Conservation (phyloP, 2,113 vertebrate genomes). For the Romanogobio albipinnatus region DNA sequence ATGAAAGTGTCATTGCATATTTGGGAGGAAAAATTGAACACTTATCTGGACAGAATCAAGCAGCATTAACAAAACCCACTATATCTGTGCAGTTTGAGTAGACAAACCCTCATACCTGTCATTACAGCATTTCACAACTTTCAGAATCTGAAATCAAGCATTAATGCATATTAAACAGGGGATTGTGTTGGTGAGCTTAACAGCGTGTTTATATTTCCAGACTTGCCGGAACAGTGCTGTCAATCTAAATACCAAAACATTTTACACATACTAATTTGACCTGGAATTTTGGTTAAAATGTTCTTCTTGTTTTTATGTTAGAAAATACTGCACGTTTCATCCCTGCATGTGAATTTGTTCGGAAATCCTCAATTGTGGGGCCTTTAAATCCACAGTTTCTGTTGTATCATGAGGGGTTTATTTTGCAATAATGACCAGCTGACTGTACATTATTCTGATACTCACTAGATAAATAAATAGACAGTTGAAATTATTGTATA, state of each 20-base stretch:
- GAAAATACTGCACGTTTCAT: background rate
- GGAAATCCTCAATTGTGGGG: background rate
- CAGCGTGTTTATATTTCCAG: background rate
- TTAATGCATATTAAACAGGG: background rate
- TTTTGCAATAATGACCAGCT: background rate
- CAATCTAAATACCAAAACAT: background rate
- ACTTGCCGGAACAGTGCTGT: background rate
- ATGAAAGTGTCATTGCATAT: background rate
- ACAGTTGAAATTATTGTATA: background rate
- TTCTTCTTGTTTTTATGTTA: background rate
- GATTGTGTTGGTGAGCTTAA: background rate
- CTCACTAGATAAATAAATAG: background rate
- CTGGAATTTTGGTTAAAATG: background rate
- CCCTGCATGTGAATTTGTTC: background rate
- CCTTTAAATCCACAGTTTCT: no score
- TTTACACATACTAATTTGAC: background rate
- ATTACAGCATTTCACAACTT: background rate
- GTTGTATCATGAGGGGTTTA: background rate
- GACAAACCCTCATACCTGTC: background rate
- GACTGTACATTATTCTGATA: background rate
- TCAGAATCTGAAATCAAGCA: constrained; percentile 8
- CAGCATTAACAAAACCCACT: background rate
- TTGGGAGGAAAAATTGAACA: background rate
- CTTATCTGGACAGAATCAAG: background rate
- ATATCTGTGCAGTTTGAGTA: background rate